Conservation (phyloP, 1,140 invertebrate genomes). For the Orussus abietinus region DNA sequence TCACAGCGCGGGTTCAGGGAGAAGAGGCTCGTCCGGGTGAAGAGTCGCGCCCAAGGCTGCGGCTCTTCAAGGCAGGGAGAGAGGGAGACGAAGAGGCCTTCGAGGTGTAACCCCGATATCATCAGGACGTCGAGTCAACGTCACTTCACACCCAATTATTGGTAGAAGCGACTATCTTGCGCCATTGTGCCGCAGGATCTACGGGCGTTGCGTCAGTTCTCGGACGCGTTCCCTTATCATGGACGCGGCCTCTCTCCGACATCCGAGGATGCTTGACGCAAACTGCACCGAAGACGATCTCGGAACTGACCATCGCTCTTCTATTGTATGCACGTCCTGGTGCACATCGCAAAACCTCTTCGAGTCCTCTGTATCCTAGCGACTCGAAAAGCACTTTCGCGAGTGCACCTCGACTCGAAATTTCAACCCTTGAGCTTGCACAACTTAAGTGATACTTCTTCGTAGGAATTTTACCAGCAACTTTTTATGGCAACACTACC, state of each 20-base stretch:
- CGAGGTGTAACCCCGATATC: slow-evolving; percentile 12
- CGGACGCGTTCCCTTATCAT: slow-evolving; percentile 19
- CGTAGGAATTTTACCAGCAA: no score
- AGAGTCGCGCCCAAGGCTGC: no score
- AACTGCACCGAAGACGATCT: slow-evolving; percentile 17
- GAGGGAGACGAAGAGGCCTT: no score
- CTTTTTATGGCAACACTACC: no score
- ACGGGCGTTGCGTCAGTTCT: slow-evolving; percentile 26
- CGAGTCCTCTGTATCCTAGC: background rate
- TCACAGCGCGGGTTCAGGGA: background rate
- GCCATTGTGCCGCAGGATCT: slow-evolving; percentile 14
- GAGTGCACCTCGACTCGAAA: background rate
- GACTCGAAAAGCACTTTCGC: background rate
- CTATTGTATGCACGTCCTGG: slow-evolving; percentile 25
- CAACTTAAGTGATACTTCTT: no score
- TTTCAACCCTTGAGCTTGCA: no score
- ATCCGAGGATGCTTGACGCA: slow-evolving; percentile 20
- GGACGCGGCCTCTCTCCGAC: slow-evolving; percentile 7
- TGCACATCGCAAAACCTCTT: slow-evolving; percentile 8
- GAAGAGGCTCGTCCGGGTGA: background rate
- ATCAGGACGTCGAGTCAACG: slow-evolving; percentile 7
- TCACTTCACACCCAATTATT: slow-evolving; percentile 31
- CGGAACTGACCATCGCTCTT: slow-evolving; percentile 26
- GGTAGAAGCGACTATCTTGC: slow-evolving; percentile 9
- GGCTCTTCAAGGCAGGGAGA: no score